A percentile compares a stretch with the other conserved stretches of the same genome.
These are phyloP conservation scores for Drosophila sulfurigaster DNA, from an alignment of 1,140 invertebrate species.

Conservation along the genomic window DNA sequence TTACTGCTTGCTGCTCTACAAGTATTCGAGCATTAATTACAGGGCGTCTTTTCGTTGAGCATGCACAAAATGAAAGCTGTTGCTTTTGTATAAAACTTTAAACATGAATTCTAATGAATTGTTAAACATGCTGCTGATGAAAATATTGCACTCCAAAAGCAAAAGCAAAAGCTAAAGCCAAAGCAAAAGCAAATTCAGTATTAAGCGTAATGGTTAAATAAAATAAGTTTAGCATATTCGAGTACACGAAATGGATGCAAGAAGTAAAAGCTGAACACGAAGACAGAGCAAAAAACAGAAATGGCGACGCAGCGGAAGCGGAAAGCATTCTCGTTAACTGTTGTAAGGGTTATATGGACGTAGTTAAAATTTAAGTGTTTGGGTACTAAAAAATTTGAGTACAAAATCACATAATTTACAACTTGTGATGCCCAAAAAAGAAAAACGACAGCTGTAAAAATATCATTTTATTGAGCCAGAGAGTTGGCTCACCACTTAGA, in stretches of 20 bases:
- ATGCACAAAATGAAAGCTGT: neutral
- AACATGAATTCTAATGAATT: constrained; percentile 37
- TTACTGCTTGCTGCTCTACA: neutral
- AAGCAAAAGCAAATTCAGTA: constrained; percentile 15
- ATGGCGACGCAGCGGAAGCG: neutral
- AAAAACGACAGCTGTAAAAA: constrained; percentile 29
- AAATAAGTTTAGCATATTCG: constrained; percentile 4
- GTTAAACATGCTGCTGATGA: constrained; percentile 36
- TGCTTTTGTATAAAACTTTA: constrained; percentile 10
- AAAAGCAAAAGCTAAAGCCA: neutral
- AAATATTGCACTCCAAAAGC: neutral
- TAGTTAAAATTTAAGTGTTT: constrained; percentile 38
- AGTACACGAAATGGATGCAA: neutral
- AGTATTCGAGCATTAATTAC: neutral
- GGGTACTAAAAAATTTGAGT: constrained; percentile 29
- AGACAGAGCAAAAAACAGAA: neutral
- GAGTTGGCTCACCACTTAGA: neutral
- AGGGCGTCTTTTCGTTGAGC: constrained; percentile 4
- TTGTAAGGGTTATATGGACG: constrained; percentile 24
- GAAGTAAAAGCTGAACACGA: neutral
- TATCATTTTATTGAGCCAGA: constrained; percentile 21
- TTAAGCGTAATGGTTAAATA: constrained; percentile 25
- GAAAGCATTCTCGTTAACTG: constrained; percentile 17
- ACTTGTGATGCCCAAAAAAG: neutral
- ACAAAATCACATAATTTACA: constrained; percentile 42